A percentile compares a stretch with the other conserved stretches of the same genome.
Conservation (phyloP, 2,113 vertebrate genomes). For the Podiceps cristatus region DNA sequence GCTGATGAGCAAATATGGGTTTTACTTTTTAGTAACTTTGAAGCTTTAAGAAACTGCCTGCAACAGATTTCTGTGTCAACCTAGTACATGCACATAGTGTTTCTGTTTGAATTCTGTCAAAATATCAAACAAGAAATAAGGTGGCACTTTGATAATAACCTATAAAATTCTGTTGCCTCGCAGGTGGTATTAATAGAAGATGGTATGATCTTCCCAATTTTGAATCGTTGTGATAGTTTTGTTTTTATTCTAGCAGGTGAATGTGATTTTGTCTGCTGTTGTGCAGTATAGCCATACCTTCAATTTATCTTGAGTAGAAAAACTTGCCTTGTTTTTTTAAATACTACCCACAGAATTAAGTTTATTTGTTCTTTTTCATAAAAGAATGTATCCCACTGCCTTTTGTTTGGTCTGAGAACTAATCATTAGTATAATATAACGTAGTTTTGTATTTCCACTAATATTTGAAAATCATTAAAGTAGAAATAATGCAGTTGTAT, state of each 20-base stretch:
- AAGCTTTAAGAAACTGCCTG: neutral
- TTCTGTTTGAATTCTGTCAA: neutral
- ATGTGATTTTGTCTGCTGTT: neutral
- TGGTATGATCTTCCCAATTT: neutral
- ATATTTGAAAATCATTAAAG: neutral
- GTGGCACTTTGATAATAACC: neutral
- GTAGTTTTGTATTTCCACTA: neutral
- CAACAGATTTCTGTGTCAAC: neutral
- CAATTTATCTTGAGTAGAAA: neutral
- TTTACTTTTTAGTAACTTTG: neutral
- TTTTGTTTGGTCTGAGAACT: neutral
- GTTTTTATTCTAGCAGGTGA: neutral
- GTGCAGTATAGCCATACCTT: neutral
- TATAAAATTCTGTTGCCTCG: neutral
- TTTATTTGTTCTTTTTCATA: neutral
- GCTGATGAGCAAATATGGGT: neutral
- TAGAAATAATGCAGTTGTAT: neutral
- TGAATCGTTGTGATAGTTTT: neutral
- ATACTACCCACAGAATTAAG: neutral
- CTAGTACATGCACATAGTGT: accelerated
- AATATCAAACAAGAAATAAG: neutral
- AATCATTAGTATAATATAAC: neutral
- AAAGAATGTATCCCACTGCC: neutral
- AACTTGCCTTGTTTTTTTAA: neutral
- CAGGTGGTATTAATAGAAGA: neutral